Percentiles rank a stretch among this genome's conserved stretches.
These are phyloP conservation scores for Catonia carolina DNA, from an alignment of 2,888 invertebrate species.

Conservation along the genomic window DNA sequence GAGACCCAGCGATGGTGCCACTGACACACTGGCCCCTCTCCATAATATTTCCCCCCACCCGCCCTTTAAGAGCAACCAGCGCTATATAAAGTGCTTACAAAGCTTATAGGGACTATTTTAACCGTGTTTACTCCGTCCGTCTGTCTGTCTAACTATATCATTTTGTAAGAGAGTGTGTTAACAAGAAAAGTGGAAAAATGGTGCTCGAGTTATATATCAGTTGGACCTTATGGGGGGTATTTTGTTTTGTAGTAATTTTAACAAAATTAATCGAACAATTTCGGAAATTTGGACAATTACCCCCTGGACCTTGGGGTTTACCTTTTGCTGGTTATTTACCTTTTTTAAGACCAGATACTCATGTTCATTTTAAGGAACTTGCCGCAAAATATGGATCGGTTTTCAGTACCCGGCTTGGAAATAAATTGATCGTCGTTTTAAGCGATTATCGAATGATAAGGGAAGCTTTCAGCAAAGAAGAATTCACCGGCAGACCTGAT, in stretches of 20 bases:
- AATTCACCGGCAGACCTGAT: slow-evolving; percentile 81
- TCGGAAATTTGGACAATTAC: slow-evolving; percentile 46
- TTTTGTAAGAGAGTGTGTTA: no score
- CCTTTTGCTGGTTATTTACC: slow-evolving; percentile 79
- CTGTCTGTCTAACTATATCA: no score
- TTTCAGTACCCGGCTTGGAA: slow-evolving; percentile 74
- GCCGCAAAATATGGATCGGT: slow-evolving; percentile 72
- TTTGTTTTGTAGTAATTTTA: slow-evolving; percentile 24
- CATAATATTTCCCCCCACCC: no score
- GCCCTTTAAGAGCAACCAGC: no score
- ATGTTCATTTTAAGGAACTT: slow-evolving; percentile 69
- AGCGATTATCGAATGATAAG: slow-evolving; percentile 80
- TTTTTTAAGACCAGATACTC: slow-evolving; percentile 64
- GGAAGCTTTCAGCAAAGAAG: slow-evolving; percentile 77
- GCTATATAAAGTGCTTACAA: no score
- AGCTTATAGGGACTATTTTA: no score
- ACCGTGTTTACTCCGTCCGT: no score
- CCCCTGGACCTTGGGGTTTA: slow-evolving; percentile 84
- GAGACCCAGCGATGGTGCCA: no score
- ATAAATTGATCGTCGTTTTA: slow-evolving; percentile 75
- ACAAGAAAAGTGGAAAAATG: no score
- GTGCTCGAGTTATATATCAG: slow-evolving; percentile 16
- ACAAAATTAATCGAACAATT: slow-evolving; percentile 10
- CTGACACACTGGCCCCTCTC: no score
- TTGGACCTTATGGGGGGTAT: slow-evolving; percentile 32